These are phyloP conservation scores for Heliconius melpomene DNA, from an alignment of 1,140 invertebrate species.

Conservation along the genomic window DNA sequence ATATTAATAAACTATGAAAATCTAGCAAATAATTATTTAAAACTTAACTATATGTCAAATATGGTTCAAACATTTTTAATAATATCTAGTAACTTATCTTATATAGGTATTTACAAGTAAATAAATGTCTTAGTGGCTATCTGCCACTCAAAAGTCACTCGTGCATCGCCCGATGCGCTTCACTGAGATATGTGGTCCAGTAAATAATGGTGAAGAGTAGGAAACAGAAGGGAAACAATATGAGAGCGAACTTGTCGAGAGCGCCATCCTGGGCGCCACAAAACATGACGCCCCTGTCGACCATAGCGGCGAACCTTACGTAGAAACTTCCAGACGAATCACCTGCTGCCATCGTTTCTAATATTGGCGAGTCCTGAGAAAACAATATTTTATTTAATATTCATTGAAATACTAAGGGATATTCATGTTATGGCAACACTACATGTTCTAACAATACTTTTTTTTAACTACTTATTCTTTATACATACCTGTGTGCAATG, in stretches of 20 bases:
- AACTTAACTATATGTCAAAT: slow-evolving; percentile 29
- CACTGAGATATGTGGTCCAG: slow-evolving; percentile 86
- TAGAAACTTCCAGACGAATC: slow-evolving; percentile 56
- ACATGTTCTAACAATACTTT: slow-evolving; percentile 19
- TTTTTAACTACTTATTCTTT: slow-evolving; percentile 31
- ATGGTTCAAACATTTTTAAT: slow-evolving; percentile 33
- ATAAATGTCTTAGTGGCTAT: slow-evolving; percentile 40
- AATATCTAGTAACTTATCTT: slow-evolving; percentile 62
- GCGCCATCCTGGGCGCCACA: slow-evolving; percentile 82
- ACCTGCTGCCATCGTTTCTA: slow-evolving; percentile 69
- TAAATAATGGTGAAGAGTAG: slow-evolving; percentile 85
- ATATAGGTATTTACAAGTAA: slow-evolving; percentile 42
- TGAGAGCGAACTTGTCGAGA: slow-evolving; percentile 83
- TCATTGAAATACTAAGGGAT: not conserved
- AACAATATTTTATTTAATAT: slow-evolving; percentile 23
- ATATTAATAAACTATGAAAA: slow-evolving; percentile 20
- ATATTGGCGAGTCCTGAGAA: slow-evolving; percentile 72
- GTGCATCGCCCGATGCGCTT: slow-evolving; percentile 68
- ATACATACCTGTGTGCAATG: slow-evolving; percentile 31
- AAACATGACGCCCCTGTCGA: slow-evolving; percentile 81
- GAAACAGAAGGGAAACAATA: slow-evolving; percentile 87
- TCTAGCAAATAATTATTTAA: slow-evolving; percentile 18
- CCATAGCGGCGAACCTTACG: slow-evolving; percentile 67
- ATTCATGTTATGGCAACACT: slow-evolving; percentile 11
- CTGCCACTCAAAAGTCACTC: slow-evolving; percentile 49